Evolutionary conservation across 2,888 invertebrate species (phyloP).

Genomic region (Eupithecia dodoneata): DNA sequence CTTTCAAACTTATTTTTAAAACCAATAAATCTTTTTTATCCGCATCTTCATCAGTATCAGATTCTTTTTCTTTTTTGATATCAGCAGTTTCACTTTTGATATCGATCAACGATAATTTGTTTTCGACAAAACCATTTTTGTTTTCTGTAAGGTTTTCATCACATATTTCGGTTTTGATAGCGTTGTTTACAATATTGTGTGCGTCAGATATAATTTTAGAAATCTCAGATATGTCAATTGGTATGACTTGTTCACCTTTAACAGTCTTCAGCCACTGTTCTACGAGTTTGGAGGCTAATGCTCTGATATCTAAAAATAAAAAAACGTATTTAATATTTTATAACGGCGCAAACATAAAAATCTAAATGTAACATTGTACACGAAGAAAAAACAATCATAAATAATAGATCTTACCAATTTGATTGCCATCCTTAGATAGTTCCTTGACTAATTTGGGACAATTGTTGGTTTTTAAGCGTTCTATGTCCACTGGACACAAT

Average conservation of each 20-base stretch:
- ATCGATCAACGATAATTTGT: conserved; percentile 25
- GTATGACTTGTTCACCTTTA: conserved; percentile 87
- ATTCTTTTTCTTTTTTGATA: conserved; percentile 37
- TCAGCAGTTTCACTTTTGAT: conserved; percentile 13
- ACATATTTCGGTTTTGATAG: conserved; percentile 45
- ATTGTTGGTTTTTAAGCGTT: conserved; percentile 94
- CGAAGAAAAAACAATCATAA: neutral
- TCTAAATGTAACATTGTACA: neutral
- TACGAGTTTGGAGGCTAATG: conserved; percentile 91
- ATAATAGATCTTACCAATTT: conserved; percentile 87
- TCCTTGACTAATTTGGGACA: conserved; percentile 96
- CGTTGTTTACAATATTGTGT: conserved; percentile 53
- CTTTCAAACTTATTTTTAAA: conserved; percentile 87
- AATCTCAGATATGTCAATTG: conserved; percentile 69
- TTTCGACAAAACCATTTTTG: conserved; percentile 25
- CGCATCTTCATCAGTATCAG: conserved; percentile 36
- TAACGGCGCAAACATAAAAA: neutral
- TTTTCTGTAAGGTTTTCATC: conserved; percentile 46
- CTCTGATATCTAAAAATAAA: conserved; percentile 87
- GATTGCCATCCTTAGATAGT: conserved; percentile 91
- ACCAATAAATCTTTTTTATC: conserved; percentile 61
- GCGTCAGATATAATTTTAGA: conserved; percentile 67
- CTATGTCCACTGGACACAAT: conserved; percentile 95
- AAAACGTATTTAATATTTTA: neutral
- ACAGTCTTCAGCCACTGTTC: conserved; percentile 96